These are phyloP conservation scores for Diphyllodes magnificus DNA, from an alignment of 2,113 vertebrate genomes.

Conservation along the genomic window DNA sequence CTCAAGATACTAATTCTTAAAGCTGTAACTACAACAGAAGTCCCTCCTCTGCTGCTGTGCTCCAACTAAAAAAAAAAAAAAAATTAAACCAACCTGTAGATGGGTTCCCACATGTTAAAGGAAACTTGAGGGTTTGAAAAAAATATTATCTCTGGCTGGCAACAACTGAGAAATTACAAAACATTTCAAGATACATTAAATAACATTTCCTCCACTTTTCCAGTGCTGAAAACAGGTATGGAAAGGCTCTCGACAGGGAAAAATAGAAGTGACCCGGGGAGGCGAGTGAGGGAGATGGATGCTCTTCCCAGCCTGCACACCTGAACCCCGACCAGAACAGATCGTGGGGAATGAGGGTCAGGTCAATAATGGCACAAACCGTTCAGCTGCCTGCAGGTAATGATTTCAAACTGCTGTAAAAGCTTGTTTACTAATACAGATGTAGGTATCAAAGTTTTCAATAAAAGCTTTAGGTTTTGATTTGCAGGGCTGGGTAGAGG, in stretches of 20 bases:
- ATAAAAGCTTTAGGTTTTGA: not conserved
- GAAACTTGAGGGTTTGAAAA: not conserved
- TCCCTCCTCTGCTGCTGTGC: not conserved
- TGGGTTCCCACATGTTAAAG: not conserved
- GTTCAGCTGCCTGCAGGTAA: not conserved
- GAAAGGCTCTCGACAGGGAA: not conserved
- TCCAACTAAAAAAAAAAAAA: too few relatives aligned
- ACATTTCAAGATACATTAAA: not conserved
- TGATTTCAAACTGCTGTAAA: not conserved
- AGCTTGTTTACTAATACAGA: not conserved
- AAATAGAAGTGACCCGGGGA: not conserved
- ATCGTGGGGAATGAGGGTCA: rapidly evolving
- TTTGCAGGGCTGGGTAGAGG: not conserved
- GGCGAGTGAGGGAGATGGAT: not conserved
- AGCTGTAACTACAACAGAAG: not conserved
- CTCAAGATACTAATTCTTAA: not conserved
- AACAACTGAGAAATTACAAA: not conserved
- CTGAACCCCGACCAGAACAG: too few relatives aligned
- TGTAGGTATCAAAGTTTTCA: not conserved
- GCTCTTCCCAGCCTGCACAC: not conserved
- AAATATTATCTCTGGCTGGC: not conserved
- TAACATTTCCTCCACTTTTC: not conserved
- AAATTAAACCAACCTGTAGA: too few relatives aligned
- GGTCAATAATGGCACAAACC: rapidly evolving
- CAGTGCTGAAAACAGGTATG: not conserved